Conservation (phyloP, 2,113 vertebrate genomes). For the Origma solitaria region DNA sequence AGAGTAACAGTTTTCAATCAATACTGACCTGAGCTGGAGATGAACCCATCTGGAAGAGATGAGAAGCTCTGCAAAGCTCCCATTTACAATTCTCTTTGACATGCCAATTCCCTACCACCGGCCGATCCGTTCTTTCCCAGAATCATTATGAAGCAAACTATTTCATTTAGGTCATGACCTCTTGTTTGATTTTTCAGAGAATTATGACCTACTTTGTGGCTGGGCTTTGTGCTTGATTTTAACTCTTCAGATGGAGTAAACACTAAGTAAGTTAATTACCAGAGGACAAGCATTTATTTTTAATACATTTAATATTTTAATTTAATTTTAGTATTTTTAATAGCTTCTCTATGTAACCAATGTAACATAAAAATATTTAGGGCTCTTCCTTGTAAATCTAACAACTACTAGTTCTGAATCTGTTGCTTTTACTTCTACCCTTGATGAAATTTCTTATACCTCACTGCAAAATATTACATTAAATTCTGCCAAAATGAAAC, state of each 20-base stretch:
- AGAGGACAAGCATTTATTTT: not conserved
- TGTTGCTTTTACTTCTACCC: not conserved
- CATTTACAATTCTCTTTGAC: not conserved
- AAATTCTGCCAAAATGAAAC: conserved; percentile 10
- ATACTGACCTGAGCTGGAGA: not conserved
- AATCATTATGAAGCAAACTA: not conserved
- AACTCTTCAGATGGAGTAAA: not conserved
- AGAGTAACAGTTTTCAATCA: not conserved
- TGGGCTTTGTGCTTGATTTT: not conserved
- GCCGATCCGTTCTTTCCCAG: not conserved
- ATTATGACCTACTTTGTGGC: not conserved
- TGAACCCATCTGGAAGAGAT: not conserved
- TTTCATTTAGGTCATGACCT: conserved; percentile 1
- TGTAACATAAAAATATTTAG: not conserved
- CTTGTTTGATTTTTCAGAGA: conserved; percentile 20
- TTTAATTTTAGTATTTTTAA: not conserved
- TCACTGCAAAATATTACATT: not conserved
- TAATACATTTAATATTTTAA: not conserved
- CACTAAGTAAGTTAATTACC: not conserved
- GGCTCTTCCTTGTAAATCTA: not conserved
- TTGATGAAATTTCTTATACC: not conserved
- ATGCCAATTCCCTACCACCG: not conserved
- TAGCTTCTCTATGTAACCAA: not conserved
- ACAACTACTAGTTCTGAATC: not conserved
- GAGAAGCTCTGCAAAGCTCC: not conserved